Evolutionary conservation across 1,140 invertebrate genomes (phyloP).

Genomic region (Leptinotarsa defecta): DNA sequence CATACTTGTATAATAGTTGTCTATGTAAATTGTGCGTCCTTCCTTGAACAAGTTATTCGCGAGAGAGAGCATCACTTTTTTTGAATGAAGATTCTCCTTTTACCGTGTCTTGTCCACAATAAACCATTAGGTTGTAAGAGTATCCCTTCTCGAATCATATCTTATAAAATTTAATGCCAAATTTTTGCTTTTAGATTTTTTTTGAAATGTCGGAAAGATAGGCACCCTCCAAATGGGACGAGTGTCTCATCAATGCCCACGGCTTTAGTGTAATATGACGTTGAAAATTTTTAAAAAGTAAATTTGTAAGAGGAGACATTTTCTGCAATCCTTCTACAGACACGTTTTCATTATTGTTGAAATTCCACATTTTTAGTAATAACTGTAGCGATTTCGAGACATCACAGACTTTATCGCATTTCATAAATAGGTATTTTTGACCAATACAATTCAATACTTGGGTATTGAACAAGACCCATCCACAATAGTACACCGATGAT

Average conservation of each 20-base stretch:
- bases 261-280: background rate
- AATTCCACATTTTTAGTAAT: too few species aligned
- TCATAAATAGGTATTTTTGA: too few species aligned
- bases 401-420: too few species aligned
- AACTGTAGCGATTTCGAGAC: too few species aligned
- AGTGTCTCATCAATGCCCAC: background rate
- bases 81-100: too few species aligned
- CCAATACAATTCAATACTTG: too few species aligned
- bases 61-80: conserved; percentile 1
- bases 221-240: background rate
- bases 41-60: conserved; percentile 42
- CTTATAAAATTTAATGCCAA: background rate
- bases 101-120: background rate
- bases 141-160: background rate
- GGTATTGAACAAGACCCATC: too few species aligned
- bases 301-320: background rate
- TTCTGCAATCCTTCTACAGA: background rate
- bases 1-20: conserved; percentile 56
- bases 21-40: conserved; percentile 51
- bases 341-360: background rate
- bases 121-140: background rate
- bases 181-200: background rate
- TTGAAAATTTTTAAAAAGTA: background rate
- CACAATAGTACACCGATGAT: too few species aligned
- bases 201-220: background rate